Conservation (phyloP, 1,140 invertebrate species). For the Pseudomyrmex pallidus region DNA sequence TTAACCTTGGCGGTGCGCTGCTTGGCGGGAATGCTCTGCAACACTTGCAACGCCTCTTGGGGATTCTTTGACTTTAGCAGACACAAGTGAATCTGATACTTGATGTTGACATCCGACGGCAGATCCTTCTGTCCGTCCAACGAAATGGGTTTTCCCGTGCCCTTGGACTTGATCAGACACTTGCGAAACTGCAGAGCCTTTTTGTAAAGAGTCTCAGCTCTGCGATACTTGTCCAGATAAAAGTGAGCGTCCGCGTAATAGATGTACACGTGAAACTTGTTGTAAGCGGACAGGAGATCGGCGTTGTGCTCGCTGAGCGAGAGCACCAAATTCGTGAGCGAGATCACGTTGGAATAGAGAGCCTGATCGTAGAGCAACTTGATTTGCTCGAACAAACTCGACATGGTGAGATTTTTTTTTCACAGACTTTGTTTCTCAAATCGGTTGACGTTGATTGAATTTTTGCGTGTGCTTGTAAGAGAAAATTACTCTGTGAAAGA, state of each 20-base stretch:
- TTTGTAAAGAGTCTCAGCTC: slow-evolving; percentile 89
- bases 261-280: slow-evolving; percentile 88
- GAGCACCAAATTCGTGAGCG: slow-evolving; percentile 88
- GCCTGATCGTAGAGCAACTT: slow-evolving; percentile 87
- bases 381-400: slow-evolving; percentile 86
- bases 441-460: not conserved
- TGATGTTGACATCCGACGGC: slow-evolving; percentile 89
- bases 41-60: slow-evolving; percentile 87
- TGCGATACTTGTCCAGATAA: slow-evolving; percentile 87
- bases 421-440: not conserved
- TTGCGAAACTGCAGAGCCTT: slow-evolving; percentile 90
- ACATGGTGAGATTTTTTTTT: slow-evolving; percentile 76
- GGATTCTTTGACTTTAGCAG: slow-evolving; percentile 88
- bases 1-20: slow-evolving; percentile 89
- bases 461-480: not conserved
- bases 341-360: slow-evolving; percentile 79
- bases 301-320: slow-evolving; percentile 88
- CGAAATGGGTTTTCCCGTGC: slow-evolving; percentile 82
- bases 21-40: slow-evolving; percentile 90
- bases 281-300: slow-evolving; percentile 86
- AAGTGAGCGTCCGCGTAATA: slow-evolving; percentile 90
- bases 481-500: no score
- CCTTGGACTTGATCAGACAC: slow-evolving; percentile 88
- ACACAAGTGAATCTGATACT: slow-evolving; percentile 91
- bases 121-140: slow-evolving; percentile 84